Evolutionary conservation across 64 coral and sea anemone genomes (phyloP), one percentile per base, ranked within the genome.

Genomic region (Actinia equina): DNA sequence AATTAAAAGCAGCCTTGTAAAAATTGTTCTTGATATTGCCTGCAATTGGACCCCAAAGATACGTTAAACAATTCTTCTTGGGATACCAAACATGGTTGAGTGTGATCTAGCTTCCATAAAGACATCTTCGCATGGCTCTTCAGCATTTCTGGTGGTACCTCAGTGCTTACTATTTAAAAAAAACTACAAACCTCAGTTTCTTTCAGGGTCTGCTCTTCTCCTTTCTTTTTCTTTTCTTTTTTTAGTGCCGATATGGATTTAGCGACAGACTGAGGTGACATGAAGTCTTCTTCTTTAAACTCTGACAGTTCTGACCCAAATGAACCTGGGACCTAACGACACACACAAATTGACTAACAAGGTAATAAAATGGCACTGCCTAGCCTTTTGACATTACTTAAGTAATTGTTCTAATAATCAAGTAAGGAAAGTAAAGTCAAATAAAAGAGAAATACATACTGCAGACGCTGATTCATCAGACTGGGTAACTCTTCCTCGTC

Each of bases 201-300:
- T 65, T 65, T 23, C 22, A 1, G n/a, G 19, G 0, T 65, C 22
- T n/a, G 19, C n/a, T 20, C 62, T 65, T 65, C 88, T 80, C 64
- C 77, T 44, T 43, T 80, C 22, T 18, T 61, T 85, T 26, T 82
- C 89, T 77, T 82, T 71, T 1, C 82, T 67, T 85, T 77, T 90
- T 10, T 82, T 46, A 37, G 30, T 37, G 27, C 22, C 54, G 22
- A 83, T 52, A 45, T 65, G 5, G 83, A 67, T 44, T 80, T 59
- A 10, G 82, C 18, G 41, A 46, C 44, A n/a, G 42, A 22, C 12
- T 56, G 18, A 57, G 37, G 17, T 49, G 77, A 41, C n/a, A 44
- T 65, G 7, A 65, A 5, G 0, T 69, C 23, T 17, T 85, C 89
- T 43, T 85, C 10, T 23, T 80, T 49, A 83, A 67, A 53, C 0